Conservation (phyloP, 2,888 invertebrate genomes). For the Tipula lateralis region DNA sequence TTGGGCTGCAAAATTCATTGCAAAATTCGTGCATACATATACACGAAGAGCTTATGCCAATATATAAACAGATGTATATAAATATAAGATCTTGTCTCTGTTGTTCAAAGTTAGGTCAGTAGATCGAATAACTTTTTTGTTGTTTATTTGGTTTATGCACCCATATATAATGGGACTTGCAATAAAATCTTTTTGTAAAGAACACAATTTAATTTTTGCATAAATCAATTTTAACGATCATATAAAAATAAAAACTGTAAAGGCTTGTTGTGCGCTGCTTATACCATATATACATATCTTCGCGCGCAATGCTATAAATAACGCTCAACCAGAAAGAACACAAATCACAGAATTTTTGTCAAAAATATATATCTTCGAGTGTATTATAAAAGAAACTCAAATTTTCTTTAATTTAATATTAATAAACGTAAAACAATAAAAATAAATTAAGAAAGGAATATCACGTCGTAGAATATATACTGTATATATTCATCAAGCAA, state of each 20-base stretch:
- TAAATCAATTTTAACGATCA: slow-evolving; percentile 19
- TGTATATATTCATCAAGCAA: neutral
- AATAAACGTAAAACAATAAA: slow-evolving; percentile 19
- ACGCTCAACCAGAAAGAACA: neutral
- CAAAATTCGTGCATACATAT: neutral
- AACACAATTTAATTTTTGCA: neutral
- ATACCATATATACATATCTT: neutral
- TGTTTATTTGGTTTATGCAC: neutral
- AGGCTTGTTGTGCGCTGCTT: neutral
- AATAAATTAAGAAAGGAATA: slow-evolving; percentile 19
- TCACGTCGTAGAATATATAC: neutral
- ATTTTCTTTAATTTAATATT: neutral
- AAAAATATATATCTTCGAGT: neutral
- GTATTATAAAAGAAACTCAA: neutral
- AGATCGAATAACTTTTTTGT: neutral
- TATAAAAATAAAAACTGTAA: neutral
- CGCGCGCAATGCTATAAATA: neutral
- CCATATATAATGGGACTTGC: neutral
- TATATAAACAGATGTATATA: too few species aligned
- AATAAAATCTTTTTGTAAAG: neutral
- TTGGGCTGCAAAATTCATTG: neutral
- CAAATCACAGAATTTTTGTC: neutral
- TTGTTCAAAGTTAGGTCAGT: neutral
- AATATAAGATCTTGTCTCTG: neutral
- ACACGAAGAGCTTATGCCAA: too few species aligned